Evolutionary conservation across 2,797 vertebrate species (phyloP).

Genomic region (Thripadectes ignobilis): DNA sequence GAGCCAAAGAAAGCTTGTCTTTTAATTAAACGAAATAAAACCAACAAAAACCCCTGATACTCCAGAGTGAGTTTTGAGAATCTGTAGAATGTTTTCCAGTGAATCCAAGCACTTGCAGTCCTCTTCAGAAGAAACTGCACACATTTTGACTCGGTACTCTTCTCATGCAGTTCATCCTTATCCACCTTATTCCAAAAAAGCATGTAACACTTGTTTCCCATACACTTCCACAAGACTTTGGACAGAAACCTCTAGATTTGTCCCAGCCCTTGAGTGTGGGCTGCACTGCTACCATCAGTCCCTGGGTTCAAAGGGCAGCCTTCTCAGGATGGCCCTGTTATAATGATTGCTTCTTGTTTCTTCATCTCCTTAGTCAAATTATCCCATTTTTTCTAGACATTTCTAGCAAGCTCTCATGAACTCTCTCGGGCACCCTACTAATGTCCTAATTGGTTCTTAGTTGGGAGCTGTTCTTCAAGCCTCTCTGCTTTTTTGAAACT

Average conservation of each 20-base stretch:
- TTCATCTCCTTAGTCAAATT: neutral
- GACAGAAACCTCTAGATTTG: neutral
- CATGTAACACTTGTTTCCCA: neutral
- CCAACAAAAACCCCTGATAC: neutral
- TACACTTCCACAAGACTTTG: neutral
- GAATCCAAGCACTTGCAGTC: neutral
- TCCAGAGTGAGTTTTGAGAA: neutral
- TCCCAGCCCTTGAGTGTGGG: neutral
- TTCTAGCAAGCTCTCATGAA: neutral
- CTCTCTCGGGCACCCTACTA: fast-evolving
- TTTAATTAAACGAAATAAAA: conserved; percentile 7
- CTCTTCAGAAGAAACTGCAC: neutral
- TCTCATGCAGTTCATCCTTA: neutral
- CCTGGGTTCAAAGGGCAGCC: neutral
- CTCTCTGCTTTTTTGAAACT: neutral
- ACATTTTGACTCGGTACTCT: neutral
- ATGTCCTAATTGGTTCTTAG: neutral
- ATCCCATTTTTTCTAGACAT: neutral
- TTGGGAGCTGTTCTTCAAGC: neutral
- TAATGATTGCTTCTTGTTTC: neutral
- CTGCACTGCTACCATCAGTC: neutral
- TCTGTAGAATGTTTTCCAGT: neutral
- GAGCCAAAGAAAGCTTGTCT: neutral
- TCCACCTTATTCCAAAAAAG: neutral
- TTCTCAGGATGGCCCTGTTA: neutral